Evolutionary conservation across 37 sponge, comb jelly and placozoan genomes (phyloP).

Genomic region (Geodia barretti): DNA sequence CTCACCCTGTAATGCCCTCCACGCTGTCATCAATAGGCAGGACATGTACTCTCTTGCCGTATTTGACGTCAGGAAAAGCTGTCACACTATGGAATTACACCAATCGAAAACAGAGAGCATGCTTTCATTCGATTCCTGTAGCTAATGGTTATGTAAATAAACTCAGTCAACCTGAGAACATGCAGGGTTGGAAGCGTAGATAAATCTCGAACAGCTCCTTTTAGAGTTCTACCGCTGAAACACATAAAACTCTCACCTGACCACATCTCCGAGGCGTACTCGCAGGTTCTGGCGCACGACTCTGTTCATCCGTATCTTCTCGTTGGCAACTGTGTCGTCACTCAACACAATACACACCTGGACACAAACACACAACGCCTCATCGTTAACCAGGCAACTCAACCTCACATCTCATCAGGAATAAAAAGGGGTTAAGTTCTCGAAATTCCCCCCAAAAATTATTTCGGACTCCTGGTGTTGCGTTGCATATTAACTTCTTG

Average conservation of each 20-base stretch:
- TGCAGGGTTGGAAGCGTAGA: no score
- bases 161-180: no score
- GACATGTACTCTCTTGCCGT: constrained; percentile 97
- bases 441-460: not conserved
- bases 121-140: not conserved
- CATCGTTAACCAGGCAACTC: not conserved
- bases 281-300: constrained; percentile 96
- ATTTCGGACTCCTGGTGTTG: no score
- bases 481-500: no score
- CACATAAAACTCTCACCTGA: constrained; percentile 85
- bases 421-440: not conserved
- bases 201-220: no score
- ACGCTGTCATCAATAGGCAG: constrained; percentile 98
- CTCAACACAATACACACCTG: constrained; percentile 97
- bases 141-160: no score
- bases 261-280: constrained; percentile 87
- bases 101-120: not conserved
- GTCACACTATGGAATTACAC: constrained; percentile 83
- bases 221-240: no score
- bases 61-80: constrained; percentile 98
- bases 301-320: constrained; percentile 97
- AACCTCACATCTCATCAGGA: not conserved
- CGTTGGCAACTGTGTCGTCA: constrained; percentile 87
- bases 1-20: constrained; percentile 97
- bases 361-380: not conserved